Base-by-base conservation (phyloP, 2,113 vertebrate genomes). In the Gallinago media region DNA sequence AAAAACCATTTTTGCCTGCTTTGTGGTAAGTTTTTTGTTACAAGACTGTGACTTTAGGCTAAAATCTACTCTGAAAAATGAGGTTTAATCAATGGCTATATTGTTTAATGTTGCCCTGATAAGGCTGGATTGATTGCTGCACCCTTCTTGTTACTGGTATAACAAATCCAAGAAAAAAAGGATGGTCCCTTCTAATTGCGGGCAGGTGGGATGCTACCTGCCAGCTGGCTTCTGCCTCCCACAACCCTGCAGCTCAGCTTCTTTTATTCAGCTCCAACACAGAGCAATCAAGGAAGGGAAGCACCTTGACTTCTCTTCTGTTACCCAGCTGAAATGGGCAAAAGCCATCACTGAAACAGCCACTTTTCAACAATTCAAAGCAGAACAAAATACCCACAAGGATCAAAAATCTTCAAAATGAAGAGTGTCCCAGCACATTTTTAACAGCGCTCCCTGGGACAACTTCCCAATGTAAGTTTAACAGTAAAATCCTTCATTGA, bases 1-100 rank as follows among this genome's bases (percentile, higher is more conserved):
- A 83, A 91, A 91, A 42, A 3, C 0, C 10, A 19, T 76, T 76
- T 73, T 91, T 83, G 3, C 21, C 42, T 80, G 42, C 44, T 92
- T 86, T 86, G 54, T 74, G 49, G 16, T 55, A n/a, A 78, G 17
- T 2, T 38, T 92, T 90, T 96, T 86, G 32, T 94, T 89, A 74
- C 26, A 22, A 83, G n/a, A 31, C 15, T 66, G 4, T 94, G 72
- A 83, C 84, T 95, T 77, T 20, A 62, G 93, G 63, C 84, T 92
- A 94, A 77, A 96, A 84, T 74, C 72, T 74, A 59, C 55, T n/a
- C 25, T 92, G 89, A 89, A 92, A 92, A 92, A 91, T 86, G 16
- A 91, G 27, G n/a, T 52, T 86, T 91, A 91, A 89, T 77, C 72
- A 65, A 77, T 70, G 40, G 56, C 65, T 91, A 84, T 80, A 84